A percentile compares a stretch with the other conserved stretches of the same genome.
These are phyloP conservation scores for Cephalopachus bancanus DNA, from an alignment of 2,797 vertebrate species.

Conservation along the genomic window DNA sequence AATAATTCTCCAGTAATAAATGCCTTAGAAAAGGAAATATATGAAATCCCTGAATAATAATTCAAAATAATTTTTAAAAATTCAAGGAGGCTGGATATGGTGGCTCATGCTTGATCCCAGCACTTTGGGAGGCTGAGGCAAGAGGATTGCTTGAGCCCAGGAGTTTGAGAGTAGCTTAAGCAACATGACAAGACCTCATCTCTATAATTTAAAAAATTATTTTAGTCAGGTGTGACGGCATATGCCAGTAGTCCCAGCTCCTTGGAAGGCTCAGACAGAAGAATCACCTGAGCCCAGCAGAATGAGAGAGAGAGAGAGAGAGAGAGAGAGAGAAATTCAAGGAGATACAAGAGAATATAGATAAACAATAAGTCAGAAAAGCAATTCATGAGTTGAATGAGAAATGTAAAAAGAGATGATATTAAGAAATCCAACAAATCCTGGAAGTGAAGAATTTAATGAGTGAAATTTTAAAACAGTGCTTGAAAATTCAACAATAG, in stretches of 20 bases:
- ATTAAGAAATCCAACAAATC: background rate
- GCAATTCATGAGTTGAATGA: background rate
- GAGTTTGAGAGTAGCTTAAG: too few species aligned
- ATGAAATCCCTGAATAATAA: background rate
- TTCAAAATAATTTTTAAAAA: background rate
- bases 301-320: too few species aligned
- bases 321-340: background rate
- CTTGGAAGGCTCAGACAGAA: too few species aligned
- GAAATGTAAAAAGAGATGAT: background rate
- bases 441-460: background rate
- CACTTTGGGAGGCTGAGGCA: too few species aligned
- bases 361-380: background rate
- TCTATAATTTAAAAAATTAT: too few species aligned
- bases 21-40: background rate
- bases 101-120: too few species aligned
- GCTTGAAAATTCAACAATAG: background rate
- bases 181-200: too few species aligned
- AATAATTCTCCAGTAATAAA: background rate
- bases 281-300: too few species aligned
- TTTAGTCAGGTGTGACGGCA: too few species aligned
- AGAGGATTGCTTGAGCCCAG: too few species aligned
- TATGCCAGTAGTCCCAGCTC: too few species aligned
- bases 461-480: background rate
- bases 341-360: background rate
- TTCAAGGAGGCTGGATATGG: too few species aligned